These are phyloP conservation scores for Prunella fulvescens DNA, from an alignment of 2,113 vertebrate genomes.

Conservation along the genomic window DNA sequence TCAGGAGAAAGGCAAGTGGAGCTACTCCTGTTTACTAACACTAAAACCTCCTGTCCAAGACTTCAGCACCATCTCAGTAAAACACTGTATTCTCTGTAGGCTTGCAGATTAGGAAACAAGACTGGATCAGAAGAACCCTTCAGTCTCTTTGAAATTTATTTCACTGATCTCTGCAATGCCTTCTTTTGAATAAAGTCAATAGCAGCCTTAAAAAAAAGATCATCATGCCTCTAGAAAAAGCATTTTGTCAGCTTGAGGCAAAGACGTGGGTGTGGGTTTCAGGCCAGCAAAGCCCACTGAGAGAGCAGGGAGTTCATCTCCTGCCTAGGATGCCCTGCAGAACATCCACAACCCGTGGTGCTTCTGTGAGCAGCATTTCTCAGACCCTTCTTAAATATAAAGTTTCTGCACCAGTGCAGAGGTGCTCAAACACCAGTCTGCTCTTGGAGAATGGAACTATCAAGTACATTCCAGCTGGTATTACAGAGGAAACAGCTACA, in stretches of 20 bases:
- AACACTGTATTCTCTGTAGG: fast-evolving
- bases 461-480: not conserved
- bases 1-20: not conserved
- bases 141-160: not conserved
- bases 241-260: not conserved
- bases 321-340: not conserved
- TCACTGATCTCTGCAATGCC: not conserved
- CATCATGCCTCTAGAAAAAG: not conserved
- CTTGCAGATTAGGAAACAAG: not conserved
- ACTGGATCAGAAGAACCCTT: not conserved
- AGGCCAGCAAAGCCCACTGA: not conserved
- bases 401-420: not conserved
- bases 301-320: not conserved
- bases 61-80: not conserved
- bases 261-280: not conserved
- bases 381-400: not conserved
- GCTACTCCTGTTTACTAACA: not conserved
- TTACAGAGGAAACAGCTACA: not conserved
- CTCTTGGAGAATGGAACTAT: not conserved
- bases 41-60: not conserved
- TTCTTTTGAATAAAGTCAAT: not conserved
- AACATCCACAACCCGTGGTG: not conserved
- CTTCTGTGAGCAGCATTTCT: conserved; percentile 12
- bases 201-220: not conserved
- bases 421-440: not conserved